Base-by-base conservation (phyloP, 2,888 invertebrate genomes). In the Microctonus brassicae region DNA sequence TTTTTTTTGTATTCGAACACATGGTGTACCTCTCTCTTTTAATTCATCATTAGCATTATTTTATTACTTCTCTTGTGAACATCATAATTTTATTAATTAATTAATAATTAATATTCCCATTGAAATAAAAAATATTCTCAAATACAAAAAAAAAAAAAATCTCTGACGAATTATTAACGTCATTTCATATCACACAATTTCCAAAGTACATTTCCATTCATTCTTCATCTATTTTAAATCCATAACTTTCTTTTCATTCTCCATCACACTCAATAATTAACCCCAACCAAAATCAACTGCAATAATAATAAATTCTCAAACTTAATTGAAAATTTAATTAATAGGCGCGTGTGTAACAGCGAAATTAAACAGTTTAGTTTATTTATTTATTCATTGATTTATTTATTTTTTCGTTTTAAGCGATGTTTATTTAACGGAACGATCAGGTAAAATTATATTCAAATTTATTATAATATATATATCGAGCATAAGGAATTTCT, bases 341-440 rank as follows among this genome's bases (percentile, higher is more conserved):
- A 61, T 74, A 80, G 80, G 80, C 82, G 81, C 82, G 77, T 82
- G 79, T 79, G 75, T 78, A 79, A 73, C 80, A 81, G 81, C 82
- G 78, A 79, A 81, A 82, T 79, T 81, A 77, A 83, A 82, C 29
- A 53, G n/a, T 20, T 60, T 39, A 47, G 22, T 66, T 42, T 65
- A 57, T 72, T 1, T 17, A 47, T 26, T 42, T 34, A 61, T 53
- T 61, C n/a, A n/a, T n/a, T n/a, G n/a, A n/a, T 62, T 69, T 0
- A 66, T 70, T 73, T 70, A 63, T 66, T 63, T 73, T 68, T 42
- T 67, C 65, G 4, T 6, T 47, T n/a, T 17, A 47, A 68, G 33
- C 26, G 42, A 62, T 67, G 66, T 69, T 17, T 58, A 42, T 36
- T 34, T 34, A 22, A 20, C 39, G 33, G 42, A 62, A 62, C 39